Base-by-base conservation (phyloP, 2,888 invertebrate species). In the Autographa pulchrina region DNA sequence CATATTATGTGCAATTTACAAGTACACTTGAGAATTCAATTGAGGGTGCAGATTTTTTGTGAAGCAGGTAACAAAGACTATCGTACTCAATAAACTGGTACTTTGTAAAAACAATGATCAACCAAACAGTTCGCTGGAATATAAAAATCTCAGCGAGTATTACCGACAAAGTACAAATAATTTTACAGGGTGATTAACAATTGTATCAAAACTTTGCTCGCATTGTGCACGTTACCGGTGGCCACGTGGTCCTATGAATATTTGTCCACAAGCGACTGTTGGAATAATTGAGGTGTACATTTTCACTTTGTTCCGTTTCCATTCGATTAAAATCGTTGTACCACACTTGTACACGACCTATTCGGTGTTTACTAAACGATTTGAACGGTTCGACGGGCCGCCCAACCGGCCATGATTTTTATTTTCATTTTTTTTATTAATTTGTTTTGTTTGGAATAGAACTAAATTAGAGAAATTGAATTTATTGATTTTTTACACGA, bases 271-370 rank as follows among this genome's bases (percentile, higher is more conserved):
- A 90, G 88, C 92, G 90, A 86, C 89, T 88, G 93, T 90, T 92
- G 92, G 94, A 95, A 94, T 95, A 95, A 95, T 95, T 95, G 95
- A 95, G 95, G 95, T 95, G 95, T 95, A 94, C 95, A 95, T 95
- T 95, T 95, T 95, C 95, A 95, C 95, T 95, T 95, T 95, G 95
- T 94, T 94, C 95, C 92, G 94, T 94, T 94, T 95, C 95, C 95
- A 94, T 94, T 95, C 95, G 95, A 95, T 95, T 95, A 95, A 95
- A 94, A 95, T 92, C 92, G 94, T 92, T 94, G 94, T 94, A 95
- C 94, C 92, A 90, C 94, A 92, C 93, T 92, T 94, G 93, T 94
- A 94, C 90, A 91, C 92, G 89, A 92, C 93, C 94, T 94, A 93
- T 94, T 94, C 94, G 94, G 93, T 92, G 94, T 93, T 95, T 95